A percentile compares a stretch with the other conserved stretches of the same genome.
These are phyloP conservation scores for Aldrovandia affinis DNA, from an alignment of 2,797 vertebrate genomes.

Conservation along the genomic window DNA sequence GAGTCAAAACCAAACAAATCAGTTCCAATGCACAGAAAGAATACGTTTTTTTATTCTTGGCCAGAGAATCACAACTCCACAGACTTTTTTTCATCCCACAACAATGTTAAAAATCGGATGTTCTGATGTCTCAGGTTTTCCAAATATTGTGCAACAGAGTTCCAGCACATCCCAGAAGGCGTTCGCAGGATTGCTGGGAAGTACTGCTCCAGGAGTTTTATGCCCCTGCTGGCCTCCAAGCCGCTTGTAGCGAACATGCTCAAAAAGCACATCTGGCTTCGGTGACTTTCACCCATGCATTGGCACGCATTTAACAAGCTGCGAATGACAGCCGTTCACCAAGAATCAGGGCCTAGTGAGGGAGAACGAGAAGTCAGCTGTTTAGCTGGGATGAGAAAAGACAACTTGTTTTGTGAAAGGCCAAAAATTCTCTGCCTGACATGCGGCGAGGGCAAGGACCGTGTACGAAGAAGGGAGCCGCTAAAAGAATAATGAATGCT, in stretches of 20 bases:
- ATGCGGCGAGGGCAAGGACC: background rate
- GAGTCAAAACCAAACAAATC: background rate
- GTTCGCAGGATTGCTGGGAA: background rate
- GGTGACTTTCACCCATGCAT: background rate
- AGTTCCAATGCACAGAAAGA: background rate
- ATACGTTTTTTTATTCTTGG: too few species aligned
- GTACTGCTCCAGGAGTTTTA: too few species aligned
- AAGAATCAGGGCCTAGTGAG: background rate
- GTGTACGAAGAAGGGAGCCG: background rate
- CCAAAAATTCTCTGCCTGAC: background rate
- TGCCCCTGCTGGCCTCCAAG: background rate
- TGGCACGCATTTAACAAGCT: background rate
- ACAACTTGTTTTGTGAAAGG: background rate
- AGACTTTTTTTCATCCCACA: background rate
- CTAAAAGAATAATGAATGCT: too few species aligned
- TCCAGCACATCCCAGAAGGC: background rate
- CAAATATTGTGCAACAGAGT: background rate
- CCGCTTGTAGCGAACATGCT: background rate
- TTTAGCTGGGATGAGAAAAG: background rate
- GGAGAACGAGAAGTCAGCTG: background rate
- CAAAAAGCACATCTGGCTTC: background rate
- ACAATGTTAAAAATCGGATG: background rate
- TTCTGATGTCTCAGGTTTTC: background rate
- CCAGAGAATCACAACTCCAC: background rate
- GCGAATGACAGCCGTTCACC: background rate